Evolutionary conservation across 1,140 invertebrate genomes (phyloP).

Genomic region (Atta texana): DNA sequence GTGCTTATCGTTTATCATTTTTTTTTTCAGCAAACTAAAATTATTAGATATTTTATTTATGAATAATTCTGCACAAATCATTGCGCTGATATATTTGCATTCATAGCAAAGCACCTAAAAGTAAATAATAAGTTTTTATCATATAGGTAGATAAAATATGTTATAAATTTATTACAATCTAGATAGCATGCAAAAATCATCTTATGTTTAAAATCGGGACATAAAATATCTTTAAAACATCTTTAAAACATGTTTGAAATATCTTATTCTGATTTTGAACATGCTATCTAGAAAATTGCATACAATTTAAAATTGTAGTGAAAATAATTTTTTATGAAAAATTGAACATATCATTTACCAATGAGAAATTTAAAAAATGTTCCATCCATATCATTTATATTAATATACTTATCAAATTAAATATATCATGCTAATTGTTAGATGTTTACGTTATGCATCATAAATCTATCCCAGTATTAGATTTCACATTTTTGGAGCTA

Average conservation of each 20-base stretch:
- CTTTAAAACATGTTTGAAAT: no score
- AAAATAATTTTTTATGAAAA: not conserved
- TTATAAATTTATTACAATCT: not conserved
- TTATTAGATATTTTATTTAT: conserved; percentile 29
- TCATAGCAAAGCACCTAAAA: not conserved
- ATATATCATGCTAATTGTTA: conserved; percentile 7
- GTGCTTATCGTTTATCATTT: not conserved
- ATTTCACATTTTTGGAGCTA: conserved; percentile 13
- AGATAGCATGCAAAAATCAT: no score
- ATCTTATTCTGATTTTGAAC: no score
- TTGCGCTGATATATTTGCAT: not conserved
- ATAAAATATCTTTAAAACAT: no score
- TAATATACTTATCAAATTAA: conserved; percentile 14
- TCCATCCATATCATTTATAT: not conserved
- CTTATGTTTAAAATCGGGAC: no score
- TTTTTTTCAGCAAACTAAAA: not conserved
- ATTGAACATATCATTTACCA: not conserved
- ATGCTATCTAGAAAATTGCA: not conserved
- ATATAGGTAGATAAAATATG: not conserved
- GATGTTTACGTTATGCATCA: not conserved
- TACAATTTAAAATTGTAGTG: not conserved
- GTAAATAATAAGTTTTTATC: not conserved
- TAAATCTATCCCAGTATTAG: conserved; percentile 12
- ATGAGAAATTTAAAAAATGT: conserved; percentile 4
- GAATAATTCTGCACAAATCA: not conserved